Evolutionary conservation across 1,140 invertebrate genomes (phyloP).

Genomic region (Ctenoplectra terminalis): DNA sequence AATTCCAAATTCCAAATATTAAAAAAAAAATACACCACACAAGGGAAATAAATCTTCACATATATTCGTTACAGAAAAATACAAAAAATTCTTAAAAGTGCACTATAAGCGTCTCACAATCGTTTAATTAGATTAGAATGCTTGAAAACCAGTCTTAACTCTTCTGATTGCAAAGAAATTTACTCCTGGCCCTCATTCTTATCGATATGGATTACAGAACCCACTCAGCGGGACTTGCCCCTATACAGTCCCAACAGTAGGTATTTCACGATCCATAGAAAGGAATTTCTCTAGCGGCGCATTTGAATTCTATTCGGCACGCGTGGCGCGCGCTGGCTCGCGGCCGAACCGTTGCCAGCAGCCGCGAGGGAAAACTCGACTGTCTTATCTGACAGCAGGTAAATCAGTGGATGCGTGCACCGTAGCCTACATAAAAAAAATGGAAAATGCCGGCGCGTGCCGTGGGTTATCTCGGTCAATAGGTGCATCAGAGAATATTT

Average conservation of each 20-base stretch:
- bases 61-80: too few relatives aligned
- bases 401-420: slow-evolving; percentile 27
- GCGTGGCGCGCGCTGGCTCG: slow-evolving; percentile 20
- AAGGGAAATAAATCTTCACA: too few relatives aligned
- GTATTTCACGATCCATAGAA: slow-evolving; percentile 4
- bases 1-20: too few relatives aligned
- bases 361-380: slow-evolving; percentile 32
- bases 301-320: slow-evolving; percentile 50
- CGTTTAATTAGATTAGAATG: too few relatives aligned
- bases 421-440: neutral
- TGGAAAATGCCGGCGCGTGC: slow-evolving; percentile 56
- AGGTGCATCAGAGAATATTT: slow-evolving; percentile 46
- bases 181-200: too few relatives aligned
- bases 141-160: too few relatives aligned
- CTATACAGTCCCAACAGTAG: neutral
- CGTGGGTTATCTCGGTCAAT: slow-evolving; percentile 49
- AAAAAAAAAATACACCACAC: too few relatives aligned
- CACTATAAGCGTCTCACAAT: too few relatives aligned
- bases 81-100: too few relatives aligned
- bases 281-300: slow-evolving; percentile 44
- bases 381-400: slow-evolving; percentile 47
- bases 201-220: too few relatives aligned
- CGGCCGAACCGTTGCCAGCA: slow-evolving; percentile 2
- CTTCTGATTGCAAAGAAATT: too few relatives aligned
- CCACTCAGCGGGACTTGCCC: too few relatives aligned